phyloP scores from a whole-genome alignment of 2,113 vertebrate genomes.

The Amphiprion ocellaris region DNA sequence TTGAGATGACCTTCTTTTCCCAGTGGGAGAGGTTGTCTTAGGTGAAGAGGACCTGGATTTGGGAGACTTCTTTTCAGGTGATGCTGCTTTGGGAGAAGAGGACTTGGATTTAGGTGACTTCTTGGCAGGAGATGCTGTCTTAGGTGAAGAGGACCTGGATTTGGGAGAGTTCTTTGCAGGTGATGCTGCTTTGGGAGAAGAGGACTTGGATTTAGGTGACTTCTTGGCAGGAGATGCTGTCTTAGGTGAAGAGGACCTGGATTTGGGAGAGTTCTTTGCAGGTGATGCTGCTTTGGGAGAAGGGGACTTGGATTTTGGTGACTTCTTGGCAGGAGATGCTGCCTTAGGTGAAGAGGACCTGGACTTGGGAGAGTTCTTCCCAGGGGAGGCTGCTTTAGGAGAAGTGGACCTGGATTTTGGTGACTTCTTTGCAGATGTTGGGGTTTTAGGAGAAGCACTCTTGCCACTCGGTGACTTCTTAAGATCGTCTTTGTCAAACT shows the following conservation, averaged over 20 bases:
- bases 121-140: conserved; percentile 4
- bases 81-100: neutral
- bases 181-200: conserved; percentile 44
- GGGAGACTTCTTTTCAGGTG: conserved; percentile 22
- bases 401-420: conserved; percentile 30
- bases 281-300: conserved; percentile 51
- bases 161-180: conserved; percentile 17
- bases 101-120: conserved; percentile 5
- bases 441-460: conserved; percentile 37
- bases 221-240: conserved; percentile 50
- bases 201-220: conserved; percentile 21
- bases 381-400: conserved; percentile 50
- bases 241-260: conserved; percentile 45
- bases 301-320: conserved; percentile 14
- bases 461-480: conserved; percentile 43
- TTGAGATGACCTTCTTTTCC: conserved; percentile 7
- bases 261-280: conserved; percentile 41
- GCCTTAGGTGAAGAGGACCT: conserved; percentile 50
- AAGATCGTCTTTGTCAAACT: conserved; percentile 19
- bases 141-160: conserved; percentile 10
- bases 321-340: conserved; percentile 19
- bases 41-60: neutral
- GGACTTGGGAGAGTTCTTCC: conserved; percentile 35
- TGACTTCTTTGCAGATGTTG: conserved; percentile 22
- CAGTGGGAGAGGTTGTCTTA: neutral